These are phyloP conservation scores for Simalia tracyae DNA, from an alignment of 2,797 vertebrate species.

Conservation along the genomic window DNA sequence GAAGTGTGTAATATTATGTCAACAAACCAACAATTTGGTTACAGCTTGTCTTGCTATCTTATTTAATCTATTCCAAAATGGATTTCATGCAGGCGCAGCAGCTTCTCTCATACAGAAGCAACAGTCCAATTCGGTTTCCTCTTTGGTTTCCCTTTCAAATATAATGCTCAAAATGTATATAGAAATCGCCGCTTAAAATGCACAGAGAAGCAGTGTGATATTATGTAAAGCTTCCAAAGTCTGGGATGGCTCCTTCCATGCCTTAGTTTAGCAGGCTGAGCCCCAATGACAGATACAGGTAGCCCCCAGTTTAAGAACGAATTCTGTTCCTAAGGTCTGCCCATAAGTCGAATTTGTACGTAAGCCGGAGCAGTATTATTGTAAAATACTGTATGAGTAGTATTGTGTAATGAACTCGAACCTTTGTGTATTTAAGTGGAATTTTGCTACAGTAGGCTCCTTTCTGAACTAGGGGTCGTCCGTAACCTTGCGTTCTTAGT, in stretches of 20 bases:
- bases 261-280: not conserved
- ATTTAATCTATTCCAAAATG: not conserved
- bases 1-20: too few relatives aligned
- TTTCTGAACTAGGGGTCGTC: too few relatives aligned
- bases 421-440: too few relatives aligned
- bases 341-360: too few relatives aligned
- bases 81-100: not conserved
- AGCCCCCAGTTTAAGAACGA: too few relatives aligned
- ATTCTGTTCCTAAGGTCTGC: too few relatives aligned
- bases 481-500: too few relatives aligned
- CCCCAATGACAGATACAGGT: not conserved
- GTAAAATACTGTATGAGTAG: too few relatives aligned
- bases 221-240: not conserved
- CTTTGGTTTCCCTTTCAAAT: not conserved
- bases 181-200: not conserved
- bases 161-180: not conserved
- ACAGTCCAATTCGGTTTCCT: not conserved
- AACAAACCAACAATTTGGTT: not conserved
- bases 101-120: too few relatives aligned
- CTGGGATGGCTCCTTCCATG: not conserved
- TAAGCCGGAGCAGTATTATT: too few relatives aligned
- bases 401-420: too few relatives aligned
- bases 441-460: too few relatives aligned
- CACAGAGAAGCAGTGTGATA: not conserved
- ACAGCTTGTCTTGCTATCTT: not conserved